These are phyloP conservation scores for Salticus scenicus DNA, from an alignment of 2,888 invertebrate genomes.

Conservation along the genomic window DNA sequence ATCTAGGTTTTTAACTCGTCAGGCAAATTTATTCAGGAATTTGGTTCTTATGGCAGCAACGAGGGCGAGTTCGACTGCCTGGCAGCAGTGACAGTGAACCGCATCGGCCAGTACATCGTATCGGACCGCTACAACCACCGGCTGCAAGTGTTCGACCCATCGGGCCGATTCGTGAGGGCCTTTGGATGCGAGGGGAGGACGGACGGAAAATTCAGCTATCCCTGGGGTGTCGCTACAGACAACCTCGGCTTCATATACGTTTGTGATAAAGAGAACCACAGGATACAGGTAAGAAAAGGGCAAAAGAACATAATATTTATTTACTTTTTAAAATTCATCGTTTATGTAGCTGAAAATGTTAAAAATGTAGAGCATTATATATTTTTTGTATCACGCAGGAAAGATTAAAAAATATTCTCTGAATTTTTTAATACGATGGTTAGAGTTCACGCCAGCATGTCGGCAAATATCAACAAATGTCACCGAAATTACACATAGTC, in stretches of 20 bases:
- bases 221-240: conserved; percentile 99
- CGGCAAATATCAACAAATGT: too few species aligned
- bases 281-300: conserved; percentile 87
- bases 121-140: conserved; percentile 96
- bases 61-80: conserved; percentile 98
- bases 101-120: conserved; percentile 96
- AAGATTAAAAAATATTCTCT: too few species aligned
- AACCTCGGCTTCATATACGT: conserved; percentile 98
- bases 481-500: too few species aligned
- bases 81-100: conserved; percentile 96
- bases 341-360: too few species aligned
- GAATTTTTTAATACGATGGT: too few species aligned
- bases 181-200: conserved; percentile 96
- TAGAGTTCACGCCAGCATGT: too few species aligned
- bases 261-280: conserved; percentile 98
- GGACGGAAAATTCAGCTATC: conserved; percentile 97
- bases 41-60: conserved; percentile 95
- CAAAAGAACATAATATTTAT: background rate
- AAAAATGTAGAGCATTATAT: too few species aligned
- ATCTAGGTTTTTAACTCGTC: conserved; percentile 84
- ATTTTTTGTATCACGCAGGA: too few species aligned
- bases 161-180: conserved; percentile 92
- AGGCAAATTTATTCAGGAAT: conserved; percentile 93
- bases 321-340: background rate
- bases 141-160: conserved; percentile 91